phyloP scores from a whole-genome alignment of 2,797 vertebrate species.

The Spinibarbus caldwelli region DNA sequence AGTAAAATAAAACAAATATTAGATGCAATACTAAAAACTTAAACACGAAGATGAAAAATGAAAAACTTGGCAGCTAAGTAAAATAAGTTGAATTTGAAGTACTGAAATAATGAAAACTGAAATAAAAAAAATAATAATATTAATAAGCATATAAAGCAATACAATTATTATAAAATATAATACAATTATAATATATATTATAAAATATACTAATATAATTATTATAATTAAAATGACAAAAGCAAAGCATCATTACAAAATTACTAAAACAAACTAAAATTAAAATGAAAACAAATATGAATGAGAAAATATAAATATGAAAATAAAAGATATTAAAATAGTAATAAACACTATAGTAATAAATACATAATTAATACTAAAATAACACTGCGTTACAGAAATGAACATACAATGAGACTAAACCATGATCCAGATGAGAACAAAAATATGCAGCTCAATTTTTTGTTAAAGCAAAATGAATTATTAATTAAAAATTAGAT shows the following conservation, averaged over 20 bases:
- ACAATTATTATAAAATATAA: not conserved
- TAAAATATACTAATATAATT: not conserved
- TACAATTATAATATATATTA: not conserved
- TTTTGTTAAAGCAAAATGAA: not conserved
- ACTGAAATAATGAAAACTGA: not conserved
- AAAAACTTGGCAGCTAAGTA: too few relatives aligned
- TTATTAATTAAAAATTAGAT: not conserved
- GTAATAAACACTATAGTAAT: not conserved
- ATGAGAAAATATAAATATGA: too few relatives aligned
- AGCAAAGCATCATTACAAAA: not conserved
- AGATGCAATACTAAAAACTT: not conserved
- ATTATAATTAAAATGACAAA: not conserved
- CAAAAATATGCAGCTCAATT: not conserved
- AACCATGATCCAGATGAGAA: not conserved
- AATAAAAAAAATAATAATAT: not conserved
- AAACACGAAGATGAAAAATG: not conserved
- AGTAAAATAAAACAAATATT: not conserved
- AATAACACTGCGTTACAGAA: not conserved
- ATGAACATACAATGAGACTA: not conserved
- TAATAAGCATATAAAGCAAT: not conserved
- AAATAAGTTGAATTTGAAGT: not conserved
- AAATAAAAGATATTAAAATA: not conserved
- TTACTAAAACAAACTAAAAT: too few relatives aligned
- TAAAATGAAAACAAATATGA: not conserved
- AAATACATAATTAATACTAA: not conserved